These are phyloP conservation scores for Musca domestica DNA, from an alignment of 1,140 invertebrate species.

Conservation along the genomic window DNA sequence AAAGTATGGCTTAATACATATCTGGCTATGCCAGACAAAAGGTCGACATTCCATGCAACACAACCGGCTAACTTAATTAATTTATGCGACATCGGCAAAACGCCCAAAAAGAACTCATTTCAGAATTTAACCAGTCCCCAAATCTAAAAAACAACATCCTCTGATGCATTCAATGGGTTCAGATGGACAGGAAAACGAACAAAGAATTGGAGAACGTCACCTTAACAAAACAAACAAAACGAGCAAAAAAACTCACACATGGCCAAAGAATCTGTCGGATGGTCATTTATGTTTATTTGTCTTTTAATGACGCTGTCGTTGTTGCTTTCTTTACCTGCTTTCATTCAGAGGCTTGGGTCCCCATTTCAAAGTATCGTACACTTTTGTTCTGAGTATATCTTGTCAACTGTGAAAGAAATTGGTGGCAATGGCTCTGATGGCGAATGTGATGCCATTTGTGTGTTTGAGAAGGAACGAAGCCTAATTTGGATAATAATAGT, in stretches of 20 bases:
- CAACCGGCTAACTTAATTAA: constrained; percentile 50
- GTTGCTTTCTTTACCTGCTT: too few relatives aligned
- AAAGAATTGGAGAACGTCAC: not conserved
- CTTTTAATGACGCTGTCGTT: too few relatives aligned
- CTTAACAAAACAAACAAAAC: not conserved
- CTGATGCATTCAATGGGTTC: not conserved
- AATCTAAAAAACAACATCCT: constrained; percentile 10
- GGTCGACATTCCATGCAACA: constrained; percentile 47
- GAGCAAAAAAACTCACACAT: constrained; percentile 4
- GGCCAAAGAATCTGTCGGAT: not conserved
- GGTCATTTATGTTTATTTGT: not conserved
- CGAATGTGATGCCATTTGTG: constrained; percentile 9
- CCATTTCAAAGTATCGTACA: too few relatives aligned
- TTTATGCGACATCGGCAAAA: constrained; percentile 39
- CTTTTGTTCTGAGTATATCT: too few relatives aligned
- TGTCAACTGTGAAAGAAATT: not conserved
- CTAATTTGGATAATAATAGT: too few relatives aligned
- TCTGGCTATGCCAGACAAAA: constrained; percentile 46
- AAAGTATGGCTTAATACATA: too few relatives aligned
- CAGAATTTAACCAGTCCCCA: not conserved
- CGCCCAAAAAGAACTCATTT: not conserved
- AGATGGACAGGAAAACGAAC: constrained; percentile 31
- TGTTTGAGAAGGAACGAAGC: constrained; percentile 39
- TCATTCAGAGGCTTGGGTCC: too few relatives aligned
- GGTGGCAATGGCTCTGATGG: not conserved